phyloP scores from a whole-genome alignment of 2,888 invertebrate genomes.

The Amiota mariae region DNA sequence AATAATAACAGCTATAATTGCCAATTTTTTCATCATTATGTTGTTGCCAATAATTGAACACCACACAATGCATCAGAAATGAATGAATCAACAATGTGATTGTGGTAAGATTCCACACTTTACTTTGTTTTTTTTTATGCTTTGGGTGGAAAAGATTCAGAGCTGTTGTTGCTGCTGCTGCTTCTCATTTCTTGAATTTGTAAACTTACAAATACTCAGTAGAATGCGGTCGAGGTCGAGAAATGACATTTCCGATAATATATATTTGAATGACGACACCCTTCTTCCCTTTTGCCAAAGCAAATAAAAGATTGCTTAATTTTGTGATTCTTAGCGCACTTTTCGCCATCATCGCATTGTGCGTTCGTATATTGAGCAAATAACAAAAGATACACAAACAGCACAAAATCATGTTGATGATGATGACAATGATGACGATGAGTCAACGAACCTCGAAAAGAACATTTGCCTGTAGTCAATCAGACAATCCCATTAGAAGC shows the following conservation, averaged over 20 bases:
- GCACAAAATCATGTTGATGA: neutral
- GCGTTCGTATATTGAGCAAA: slow-evolving; percentile 1
- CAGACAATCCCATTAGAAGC: slow-evolving; percentile 3
- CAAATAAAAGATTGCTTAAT: slow-evolving; percentile 10
- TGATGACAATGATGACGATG: slow-evolving; percentile 10
- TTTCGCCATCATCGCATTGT: neutral
- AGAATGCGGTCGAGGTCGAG: slow-evolving; percentile 63
- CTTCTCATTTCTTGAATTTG: no score
- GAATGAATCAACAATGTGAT: neutral
- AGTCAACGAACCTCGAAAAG: slow-evolving; percentile 29
- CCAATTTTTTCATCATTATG: slow-evolving; percentile 3
- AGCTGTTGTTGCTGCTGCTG: no score
- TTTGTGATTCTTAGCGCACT: neutral
- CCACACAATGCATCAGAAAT: neutral
- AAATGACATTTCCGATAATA: slow-evolving; percentile 62
- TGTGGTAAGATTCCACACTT: neutral
- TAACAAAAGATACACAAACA: slow-evolving; percentile 6
- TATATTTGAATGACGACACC: slow-evolving; percentile 32
- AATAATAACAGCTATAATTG: slow-evolving; percentile 26
- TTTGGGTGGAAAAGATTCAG: no score
- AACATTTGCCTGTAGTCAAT: neutral
- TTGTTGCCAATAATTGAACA: slow-evolving; percentile 14
- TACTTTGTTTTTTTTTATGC: no score
- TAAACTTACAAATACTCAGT: neutral
- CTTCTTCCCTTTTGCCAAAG: slow-evolving; percentile 1